Percentiles rank a stretch among this genome's conserved stretches.
phyloP scores from a whole-genome alignment of 2,888 invertebrate genomes.

The Amphipyra tragopoginis region DNA sequence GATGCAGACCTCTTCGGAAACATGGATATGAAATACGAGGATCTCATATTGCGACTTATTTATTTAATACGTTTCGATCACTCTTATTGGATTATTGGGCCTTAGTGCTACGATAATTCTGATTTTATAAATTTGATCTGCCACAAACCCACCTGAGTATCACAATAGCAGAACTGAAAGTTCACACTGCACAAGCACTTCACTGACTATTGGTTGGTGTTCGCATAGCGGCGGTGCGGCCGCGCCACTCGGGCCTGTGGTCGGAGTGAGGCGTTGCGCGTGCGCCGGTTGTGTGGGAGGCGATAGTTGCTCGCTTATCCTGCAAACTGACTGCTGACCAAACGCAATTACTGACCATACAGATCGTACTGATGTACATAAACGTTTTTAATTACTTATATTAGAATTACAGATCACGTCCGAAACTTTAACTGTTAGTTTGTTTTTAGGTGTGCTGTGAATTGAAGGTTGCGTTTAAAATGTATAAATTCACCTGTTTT shows the following conservation, averaged over 20 bases:
- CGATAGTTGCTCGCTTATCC: slow-evolving; percentile 75
- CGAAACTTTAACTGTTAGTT: slow-evolving; percentile 15
- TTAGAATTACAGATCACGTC: slow-evolving; percentile 53
- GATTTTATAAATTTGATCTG: slow-evolving; percentile 14
- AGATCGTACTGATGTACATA: slow-evolving; percentile 50
- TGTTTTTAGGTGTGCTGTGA: slow-evolving; percentile 11
- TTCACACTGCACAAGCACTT: slow-evolving; percentile 65
- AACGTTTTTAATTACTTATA: slow-evolving; percentile 60
- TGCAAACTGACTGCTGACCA: slow-evolving; percentile 70
- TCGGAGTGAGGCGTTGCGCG: slow-evolving; percentile 81
- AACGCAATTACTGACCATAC: slow-evolving; percentile 67
- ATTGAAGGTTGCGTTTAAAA: slow-evolving; percentile 17
- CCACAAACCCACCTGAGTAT: slow-evolving; percentile 74
- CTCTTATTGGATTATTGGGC: slow-evolving; percentile 1
- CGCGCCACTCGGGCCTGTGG: slow-evolving; percentile 75
- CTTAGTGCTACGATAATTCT: background rate
- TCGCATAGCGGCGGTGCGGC: slow-evolving; percentile 71
- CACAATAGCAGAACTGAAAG: slow-evolving; percentile 59
- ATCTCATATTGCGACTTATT: slow-evolving; percentile 49
- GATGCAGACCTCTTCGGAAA: slow-evolving; percentile 27
- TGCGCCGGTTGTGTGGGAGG: slow-evolving; percentile 73
- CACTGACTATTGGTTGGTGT: slow-evolving; percentile 73
- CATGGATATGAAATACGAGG: slow-evolving; percentile 44
- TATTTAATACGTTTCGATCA: slow-evolving; percentile 14
- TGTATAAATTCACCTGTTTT: slow-evolving; percentile 12